Conservation (phyloP, 2,113 vertebrate species). For the Odocoileus virginianus region DNA sequence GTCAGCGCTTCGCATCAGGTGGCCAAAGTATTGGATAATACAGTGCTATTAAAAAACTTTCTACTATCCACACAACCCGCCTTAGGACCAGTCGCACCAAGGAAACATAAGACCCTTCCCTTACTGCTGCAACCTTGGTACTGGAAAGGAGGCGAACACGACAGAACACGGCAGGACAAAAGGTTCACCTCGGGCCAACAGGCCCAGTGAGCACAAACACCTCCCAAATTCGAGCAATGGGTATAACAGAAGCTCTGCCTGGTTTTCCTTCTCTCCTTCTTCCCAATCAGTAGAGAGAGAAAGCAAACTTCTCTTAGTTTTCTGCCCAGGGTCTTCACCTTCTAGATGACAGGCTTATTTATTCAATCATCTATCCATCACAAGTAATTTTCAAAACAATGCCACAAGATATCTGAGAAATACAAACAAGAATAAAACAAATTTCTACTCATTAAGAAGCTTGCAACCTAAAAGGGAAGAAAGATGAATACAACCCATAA, state of each 20-base stretch:
- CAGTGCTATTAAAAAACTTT: neutral
- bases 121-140: neutral
- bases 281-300: neutral
- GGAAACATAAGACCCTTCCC: neutral
- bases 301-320: neutral
- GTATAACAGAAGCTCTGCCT: neutral
- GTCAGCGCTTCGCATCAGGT: neutral
- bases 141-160: neutral
- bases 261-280: neutral
- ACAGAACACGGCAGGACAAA: neutral
- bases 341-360: neutral
- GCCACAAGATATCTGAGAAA: neutral
- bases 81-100: neutral
- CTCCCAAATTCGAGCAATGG: neutral
- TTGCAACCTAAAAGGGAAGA: neutral
- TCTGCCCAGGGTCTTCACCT: neutral
- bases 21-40: neutral
- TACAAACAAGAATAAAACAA: conserved; percentile 3
- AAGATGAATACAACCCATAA: neutral
- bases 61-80: neutral
- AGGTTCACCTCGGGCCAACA: neutral
- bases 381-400: neutral
- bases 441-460: neutral
- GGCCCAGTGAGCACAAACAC: neutral
- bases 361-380: neutral